Conservation (phyloP, 2,797 vertebrate genomes). For the Poecilia wingei region DNA sequence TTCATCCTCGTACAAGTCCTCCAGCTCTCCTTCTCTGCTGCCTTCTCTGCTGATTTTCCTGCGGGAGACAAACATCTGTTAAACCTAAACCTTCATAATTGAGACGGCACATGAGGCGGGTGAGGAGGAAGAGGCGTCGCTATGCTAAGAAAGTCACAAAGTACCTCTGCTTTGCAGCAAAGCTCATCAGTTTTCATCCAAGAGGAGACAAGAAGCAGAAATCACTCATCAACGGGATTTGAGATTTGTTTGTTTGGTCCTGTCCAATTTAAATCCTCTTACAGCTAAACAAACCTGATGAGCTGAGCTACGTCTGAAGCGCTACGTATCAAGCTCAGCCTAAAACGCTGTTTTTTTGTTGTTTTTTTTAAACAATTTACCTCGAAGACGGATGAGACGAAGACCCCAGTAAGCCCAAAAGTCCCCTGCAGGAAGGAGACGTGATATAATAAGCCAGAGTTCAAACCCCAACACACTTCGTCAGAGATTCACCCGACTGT, state of each 20-base stretch:
- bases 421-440: constrained; percentile 80
- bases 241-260: constrained; percentile 22
- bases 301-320: constrained; percentile 35
- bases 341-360: constrained; percentile 33
- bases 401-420: constrained; percentile 78
- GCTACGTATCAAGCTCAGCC: constrained; percentile 24
- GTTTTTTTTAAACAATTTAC: constrained; percentile 70
- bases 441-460: constrained; percentile 36
- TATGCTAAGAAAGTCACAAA: constrained; percentile 29
- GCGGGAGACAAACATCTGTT: constrained; percentile 42
- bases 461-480: constrained; percentile 13
- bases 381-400: constrained; percentile 87
- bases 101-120: constrained; percentile 31
- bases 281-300: constrained; percentile 54
- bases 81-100: constrained; percentile 31
- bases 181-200: constrained; percentile 46
- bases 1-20: constrained; percentile 82
- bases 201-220: constrained; percentile 34
- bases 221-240: constrained; percentile 10
- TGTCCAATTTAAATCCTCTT: constrained; percentile 58
- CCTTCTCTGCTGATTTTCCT: constrained; percentile 74
- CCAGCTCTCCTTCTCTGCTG: constrained; percentile 81
- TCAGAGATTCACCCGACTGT: constrained; percentile 8
- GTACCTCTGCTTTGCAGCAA: constrained; percentile 36
- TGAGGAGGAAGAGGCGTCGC: constrained; percentile 6